Percentiles rank a stretch among this genome's conserved stretches.
Conservation (phyloP, 2,113 vertebrate species). For the human (Homo sapiens) region GRCh38 chr2:20589001-20589500, state of each 20-base stretch:
- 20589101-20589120: too few relatives aligned
- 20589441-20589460: not conserved
- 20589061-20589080: not conserved
- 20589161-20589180: not conserved
- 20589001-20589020: not conserved
- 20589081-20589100: not conserved
- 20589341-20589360: not conserved
- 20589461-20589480: not conserved
- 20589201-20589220: too few relatives aligned
- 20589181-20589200: not conserved
- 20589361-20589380: not conserved
- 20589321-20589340: not conserved
- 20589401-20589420: not conserved
- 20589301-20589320: not conserved
- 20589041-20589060: too few relatives aligned
- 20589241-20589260: not conserved
- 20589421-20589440: not conserved
- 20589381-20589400: not conserved
- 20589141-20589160: too few relatives aligned
- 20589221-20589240: not conserved
- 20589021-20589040: not conserved
- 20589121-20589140: not conserved
- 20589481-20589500: not conserved
- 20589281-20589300: not conserved
- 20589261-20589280: too few relatives aligned